A percentile compares a stretch with the other conserved stretches of the same genome.
These are phyloP conservation scores for Oostethus manadensis DNA, from an alignment of 2,113 vertebrate species.

Conservation along the genomic window DNA sequence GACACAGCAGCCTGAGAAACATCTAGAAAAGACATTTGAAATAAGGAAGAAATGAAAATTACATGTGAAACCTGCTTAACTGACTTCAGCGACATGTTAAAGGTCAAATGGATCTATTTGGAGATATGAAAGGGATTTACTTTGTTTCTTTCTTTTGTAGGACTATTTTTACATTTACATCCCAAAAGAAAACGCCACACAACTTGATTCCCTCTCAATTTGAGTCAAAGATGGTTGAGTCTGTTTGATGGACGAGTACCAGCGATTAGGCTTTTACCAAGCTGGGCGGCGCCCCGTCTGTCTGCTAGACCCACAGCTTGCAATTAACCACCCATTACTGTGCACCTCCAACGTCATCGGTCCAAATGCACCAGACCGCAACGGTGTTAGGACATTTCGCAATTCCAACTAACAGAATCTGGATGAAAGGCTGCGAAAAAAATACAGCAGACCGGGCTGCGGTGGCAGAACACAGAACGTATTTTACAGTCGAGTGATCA, in stretches of 20 bases:
- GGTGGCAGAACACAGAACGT: neutral
- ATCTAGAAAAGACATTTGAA: no score
- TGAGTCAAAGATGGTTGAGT: neutral
- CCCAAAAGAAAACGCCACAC: neutral
- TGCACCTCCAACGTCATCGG: neutral
- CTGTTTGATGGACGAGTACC: neutral
- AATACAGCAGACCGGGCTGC: neutral
- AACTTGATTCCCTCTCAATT: neutral
- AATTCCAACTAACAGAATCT: neutral
- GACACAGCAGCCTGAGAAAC: no score
- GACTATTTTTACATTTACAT: no score
- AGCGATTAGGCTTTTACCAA: neutral
- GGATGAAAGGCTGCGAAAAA: neutral
- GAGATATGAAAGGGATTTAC: no score
- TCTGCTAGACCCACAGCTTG: neutral
- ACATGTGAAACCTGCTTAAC: no score
- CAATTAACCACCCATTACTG: neutral
- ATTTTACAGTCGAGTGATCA: slow-evolving; percentile 1
- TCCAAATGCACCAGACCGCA: neutral
- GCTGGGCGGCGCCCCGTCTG: neutral
- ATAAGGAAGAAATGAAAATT: no score
- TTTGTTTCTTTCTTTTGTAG: no score
- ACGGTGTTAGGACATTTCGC: neutral
- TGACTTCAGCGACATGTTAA: no score
- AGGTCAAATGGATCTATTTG: no score